Conservation (phyloP, 92 coral and sea anemone species). For the Zoanthus solanderi region DNA sequence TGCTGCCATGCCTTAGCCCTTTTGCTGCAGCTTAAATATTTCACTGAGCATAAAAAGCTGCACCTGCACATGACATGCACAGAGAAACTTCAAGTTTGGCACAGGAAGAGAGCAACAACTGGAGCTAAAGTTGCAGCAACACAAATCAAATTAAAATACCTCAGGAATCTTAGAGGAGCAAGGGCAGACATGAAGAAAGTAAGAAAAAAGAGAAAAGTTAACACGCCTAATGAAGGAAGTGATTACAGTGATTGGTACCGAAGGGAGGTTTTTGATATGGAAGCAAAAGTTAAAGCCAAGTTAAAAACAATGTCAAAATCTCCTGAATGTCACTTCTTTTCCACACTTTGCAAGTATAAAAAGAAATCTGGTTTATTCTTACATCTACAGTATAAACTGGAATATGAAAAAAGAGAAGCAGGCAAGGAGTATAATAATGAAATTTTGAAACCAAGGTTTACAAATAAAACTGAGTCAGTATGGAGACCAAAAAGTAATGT, state of each 20-base stretch:
- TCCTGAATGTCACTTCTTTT: slow-evolving; percentile 46
- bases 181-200: slow-evolving; percentile 63
- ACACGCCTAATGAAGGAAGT: slow-evolving; percentile 28
- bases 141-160: slow-evolving; percentile 56
- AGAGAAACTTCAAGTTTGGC: slow-evolving; percentile 70
- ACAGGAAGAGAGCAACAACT: slow-evolving; percentile 49
- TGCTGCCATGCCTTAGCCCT: slow-evolving; percentile 71
- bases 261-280: slow-evolving; percentile 59
- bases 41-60: slow-evolving; percentile 50
- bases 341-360: slow-evolving; percentile 22
- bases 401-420: slow-evolving; percentile 27
- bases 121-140: slow-evolving; percentile 36
- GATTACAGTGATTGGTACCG: slow-evolving; percentile 69
- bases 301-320: slow-evolving; percentile 21
- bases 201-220: slow-evolving; percentile 55
- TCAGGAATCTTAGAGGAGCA: slow-evolving; percentile 66
- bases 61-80: slow-evolving; percentile 66
- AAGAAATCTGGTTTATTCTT: slow-evolving; percentile 37
- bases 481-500: neutral
- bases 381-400: slow-evolving; percentile 27
- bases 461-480: slow-evolving; percentile 14
- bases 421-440: slow-evolving; percentile 16
- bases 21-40: slow-evolving; percentile 49
- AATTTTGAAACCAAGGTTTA: slow-evolving; percentile 36
- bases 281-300: slow-evolving; percentile 54